Percentiles rank a stretch among this genome's conserved stretches.
phyloP scores from a whole-genome alignment of 2,888 invertebrate species.

The Drosophila peninsularis region DNA sequence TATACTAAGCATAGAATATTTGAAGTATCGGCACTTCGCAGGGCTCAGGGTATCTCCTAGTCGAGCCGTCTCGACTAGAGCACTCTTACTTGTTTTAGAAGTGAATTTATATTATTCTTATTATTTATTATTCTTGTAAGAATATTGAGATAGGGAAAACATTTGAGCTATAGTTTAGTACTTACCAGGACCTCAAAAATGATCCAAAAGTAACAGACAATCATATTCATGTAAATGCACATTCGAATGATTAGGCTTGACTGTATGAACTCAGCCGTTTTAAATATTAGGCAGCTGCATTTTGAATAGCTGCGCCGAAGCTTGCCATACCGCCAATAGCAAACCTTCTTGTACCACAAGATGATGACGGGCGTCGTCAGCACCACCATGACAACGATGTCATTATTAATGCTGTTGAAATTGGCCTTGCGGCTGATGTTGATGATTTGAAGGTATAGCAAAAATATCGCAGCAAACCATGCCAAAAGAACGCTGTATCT shows the following conservation, averaged over 20 bases:
- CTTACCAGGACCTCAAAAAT: conserved; percentile 47
- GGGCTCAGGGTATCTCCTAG: no score
- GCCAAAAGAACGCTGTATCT: conserved; percentile 91
- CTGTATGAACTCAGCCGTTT: conserved; percentile 86
- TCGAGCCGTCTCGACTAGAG: no score
- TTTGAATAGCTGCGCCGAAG: neutral
- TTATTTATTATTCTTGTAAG: no score
- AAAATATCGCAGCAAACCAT: conserved; percentile 86
- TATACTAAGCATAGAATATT: no score
- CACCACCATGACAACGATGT: neutral
- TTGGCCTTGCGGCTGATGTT: neutral
- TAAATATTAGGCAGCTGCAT: conserved; percentile 39
- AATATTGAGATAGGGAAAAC: no score
- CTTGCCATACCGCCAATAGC: conserved; percentile 86
- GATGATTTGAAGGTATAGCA: conserved; percentile 85
- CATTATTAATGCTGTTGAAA: neutral
- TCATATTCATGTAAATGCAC: conserved; percentile 88
- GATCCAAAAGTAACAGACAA: conserved; percentile 87
- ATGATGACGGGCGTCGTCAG: conserved; percentile 87
- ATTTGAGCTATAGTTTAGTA: no score
- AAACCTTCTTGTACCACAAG: conserved; percentile 91
- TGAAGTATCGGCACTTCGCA: no score
- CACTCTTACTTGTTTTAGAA: no score
- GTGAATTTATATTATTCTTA: no score
- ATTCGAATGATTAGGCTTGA: conserved; percentile 87